Evolutionary conservation across 2,797 vertebrate species (phyloP), one percentile per base, ranked within the genome.

Genomic region (Chaetodon trifasciatus): DNA sequence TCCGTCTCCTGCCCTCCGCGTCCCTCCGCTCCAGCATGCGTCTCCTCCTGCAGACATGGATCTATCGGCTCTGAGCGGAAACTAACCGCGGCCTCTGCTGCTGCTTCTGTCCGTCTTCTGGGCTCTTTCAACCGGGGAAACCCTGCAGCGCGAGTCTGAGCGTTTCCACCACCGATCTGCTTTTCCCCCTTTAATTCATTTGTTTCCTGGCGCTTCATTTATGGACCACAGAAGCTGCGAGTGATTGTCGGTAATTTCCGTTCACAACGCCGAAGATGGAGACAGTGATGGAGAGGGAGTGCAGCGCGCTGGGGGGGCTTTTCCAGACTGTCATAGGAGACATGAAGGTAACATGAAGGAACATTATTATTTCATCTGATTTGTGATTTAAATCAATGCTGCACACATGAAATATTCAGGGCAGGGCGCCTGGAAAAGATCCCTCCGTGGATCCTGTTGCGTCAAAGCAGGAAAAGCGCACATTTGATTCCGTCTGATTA

Each of bases 251-350:
- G 70, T 60, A 1, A n/a, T 81, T 76, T 44, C 64, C 73, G 74
- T 68, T 58, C 42, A 32, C 73, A 1, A 70, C 12, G 80, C 87
- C 85, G 93, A 96, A 94, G 92, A 98, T 98, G 97, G 97, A 98
- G 96, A 95, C 97, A 82, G 96, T 96, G 89, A 97, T 98, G 91
- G 97, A 98, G 94, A 96, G 97, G 88, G 97, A 99, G 91, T 98
- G 97, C 95, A 96, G 97, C 85, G 97, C 97, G 69, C 96, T 98
- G 76, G 97, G 97, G 90, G 97, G 97, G 89, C 97, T 99, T 65
- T 99, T 99, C 95, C 97, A 98, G 95, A 97, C 96, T 63, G 96
- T 98, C 90, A 97, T 98, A 70, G 96, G 96, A 88, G 97, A 99
- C 94, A 98, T 98, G 97, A 99, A 99, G 97, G 97, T 98, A 96